Evolutionary conservation across 2,888 invertebrate species (phyloP), one percentile per base, ranked within the genome.

Genomic region (Eristalinus aeneus): DNA sequence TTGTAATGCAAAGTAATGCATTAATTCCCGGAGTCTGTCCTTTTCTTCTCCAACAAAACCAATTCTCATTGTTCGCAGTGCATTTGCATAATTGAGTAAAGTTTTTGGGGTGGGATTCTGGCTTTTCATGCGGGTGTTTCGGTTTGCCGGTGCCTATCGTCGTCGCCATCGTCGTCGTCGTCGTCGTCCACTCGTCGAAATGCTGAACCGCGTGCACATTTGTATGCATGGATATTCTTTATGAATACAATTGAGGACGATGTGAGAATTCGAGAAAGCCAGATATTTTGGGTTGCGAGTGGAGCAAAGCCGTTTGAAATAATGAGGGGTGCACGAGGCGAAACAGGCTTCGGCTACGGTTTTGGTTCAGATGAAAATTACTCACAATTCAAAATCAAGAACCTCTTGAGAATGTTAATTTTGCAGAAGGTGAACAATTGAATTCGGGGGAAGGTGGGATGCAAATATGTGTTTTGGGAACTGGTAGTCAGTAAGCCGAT

Each of bases 41-140:
- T 11, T 16, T 56, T 56, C 10, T 22, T 10, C 23, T 20, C 9
- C 23, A n/a, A 10, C 10, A 11, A 56, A 9, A n/a, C 23, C 56
- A 54, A 1, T 22, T 2, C 16, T 3, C 56, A 23, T 56, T 56
- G 56, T 61, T 61, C 16, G 23, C 58, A 32, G 32, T 61, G 46
- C 65, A 65, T 65, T 65, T 65, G 46, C 65, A 65, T 65, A 53
- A 65, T 31, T 65, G 65, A 16, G 10, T 31, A 34, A 31, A 12
- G 32, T 61, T 32, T 31, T 1, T 27, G 16, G 9, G n/a, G 8
- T 53, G 31, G 9, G 16, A n/a, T n/a, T n/a, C n/a, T n/a, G 31
- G n/a, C 31, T 6, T 60, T 1, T 27, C 10, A n/a, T 60, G 0
- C 60, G 10, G 27, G 5, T 5, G 27, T 27, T 5, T 5, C 27